phyloP scores from a whole-genome alignment of 2,888 invertebrate species.

The Tetanocera ferruginea region DNA sequence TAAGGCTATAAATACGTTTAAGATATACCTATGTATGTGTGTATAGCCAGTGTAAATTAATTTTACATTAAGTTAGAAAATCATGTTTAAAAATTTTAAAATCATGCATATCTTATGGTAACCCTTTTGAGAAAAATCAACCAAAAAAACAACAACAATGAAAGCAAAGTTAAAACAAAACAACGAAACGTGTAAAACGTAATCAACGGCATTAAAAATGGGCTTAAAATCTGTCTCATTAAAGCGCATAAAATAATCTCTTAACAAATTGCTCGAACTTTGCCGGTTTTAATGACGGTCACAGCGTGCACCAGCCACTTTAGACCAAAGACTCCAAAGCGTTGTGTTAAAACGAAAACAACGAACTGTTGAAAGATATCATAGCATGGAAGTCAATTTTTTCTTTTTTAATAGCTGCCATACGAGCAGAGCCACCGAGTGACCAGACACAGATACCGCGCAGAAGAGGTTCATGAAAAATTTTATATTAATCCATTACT shows the following conservation, averaged over 20 bases:
- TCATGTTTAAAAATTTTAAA: too few relatives aligned
- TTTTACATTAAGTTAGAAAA: too few relatives aligned
- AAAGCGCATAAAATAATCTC: slow-evolving; percentile 52
- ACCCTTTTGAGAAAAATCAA: neutral
- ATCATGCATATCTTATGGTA: too few relatives aligned
- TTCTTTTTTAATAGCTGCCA: neutral
- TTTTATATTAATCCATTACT: slow-evolving; percentile 62
- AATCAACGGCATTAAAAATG: neutral
- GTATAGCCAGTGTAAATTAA: too few relatives aligned
- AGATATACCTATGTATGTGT: too few relatives aligned
- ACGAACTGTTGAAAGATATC: slow-evolving; percentile 14
- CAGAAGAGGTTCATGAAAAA: slow-evolving; percentile 39
- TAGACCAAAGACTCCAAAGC: neutral
- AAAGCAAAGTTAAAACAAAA: neutral
- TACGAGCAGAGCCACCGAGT: neutral
- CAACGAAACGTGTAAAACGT: neutral
- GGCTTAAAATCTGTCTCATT: slow-evolving; percentile 47
- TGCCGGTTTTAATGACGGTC: neutral
- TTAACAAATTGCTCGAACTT: slow-evolving; percentile 52
- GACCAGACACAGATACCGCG: neutral
- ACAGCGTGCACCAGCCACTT: neutral
- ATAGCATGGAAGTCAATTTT: neutral
- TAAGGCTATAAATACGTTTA: neutral
- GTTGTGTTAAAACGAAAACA: neutral
- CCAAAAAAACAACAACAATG: neutral